A percentile compares a stretch with the other conserved stretches of the same genome.
Evolutionary conservation across 2,797 vertebrate species (phyloP).

Genomic region (Oceanodroma leucorhoa): DNA sequence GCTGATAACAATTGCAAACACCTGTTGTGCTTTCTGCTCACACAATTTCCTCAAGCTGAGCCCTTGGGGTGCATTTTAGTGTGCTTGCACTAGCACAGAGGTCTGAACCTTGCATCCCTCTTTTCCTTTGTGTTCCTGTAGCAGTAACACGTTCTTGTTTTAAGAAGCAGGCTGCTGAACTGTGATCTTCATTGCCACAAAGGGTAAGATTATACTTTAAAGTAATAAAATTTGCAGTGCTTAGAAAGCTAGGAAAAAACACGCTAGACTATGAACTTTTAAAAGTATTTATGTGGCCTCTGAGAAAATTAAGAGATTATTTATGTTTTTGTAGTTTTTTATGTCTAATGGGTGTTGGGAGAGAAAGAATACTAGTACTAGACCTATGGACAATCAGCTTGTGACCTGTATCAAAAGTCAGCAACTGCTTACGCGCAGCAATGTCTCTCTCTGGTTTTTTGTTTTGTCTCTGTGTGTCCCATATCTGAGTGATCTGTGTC

Average conservation of each 20-base stretch:
- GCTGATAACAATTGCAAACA: neutral
- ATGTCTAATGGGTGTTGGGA: neutral
- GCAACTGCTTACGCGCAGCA: neutral
- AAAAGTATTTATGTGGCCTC: neutral
- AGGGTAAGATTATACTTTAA: neutral
- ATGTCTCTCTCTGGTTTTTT: neutral
- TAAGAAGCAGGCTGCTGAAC: neutral
- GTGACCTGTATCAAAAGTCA: neutral
- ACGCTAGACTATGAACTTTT: neutral
- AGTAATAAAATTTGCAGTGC: neutral
- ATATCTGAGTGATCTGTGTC: slow-evolving; percentile 1
- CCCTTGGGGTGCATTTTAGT: accelerated
- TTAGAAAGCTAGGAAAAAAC: neutral
- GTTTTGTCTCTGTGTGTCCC: neutral
- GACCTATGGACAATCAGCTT: neutral
- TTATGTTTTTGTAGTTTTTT: neutral
- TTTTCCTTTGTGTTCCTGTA: accelerated
- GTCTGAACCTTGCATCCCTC: accelerated
- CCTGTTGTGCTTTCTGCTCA: neutral
- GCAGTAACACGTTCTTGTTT: neutral
- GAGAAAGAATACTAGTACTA: neutral
- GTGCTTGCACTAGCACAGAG: neutral
- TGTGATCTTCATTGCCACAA: neutral
- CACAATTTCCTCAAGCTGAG: neutral
- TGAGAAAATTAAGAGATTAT: neutral